These are phyloP conservation scores for Xestia sexstrigata DNA, from an alignment of 2,888 invertebrate species.

Conservation along the genomic window DNA sequence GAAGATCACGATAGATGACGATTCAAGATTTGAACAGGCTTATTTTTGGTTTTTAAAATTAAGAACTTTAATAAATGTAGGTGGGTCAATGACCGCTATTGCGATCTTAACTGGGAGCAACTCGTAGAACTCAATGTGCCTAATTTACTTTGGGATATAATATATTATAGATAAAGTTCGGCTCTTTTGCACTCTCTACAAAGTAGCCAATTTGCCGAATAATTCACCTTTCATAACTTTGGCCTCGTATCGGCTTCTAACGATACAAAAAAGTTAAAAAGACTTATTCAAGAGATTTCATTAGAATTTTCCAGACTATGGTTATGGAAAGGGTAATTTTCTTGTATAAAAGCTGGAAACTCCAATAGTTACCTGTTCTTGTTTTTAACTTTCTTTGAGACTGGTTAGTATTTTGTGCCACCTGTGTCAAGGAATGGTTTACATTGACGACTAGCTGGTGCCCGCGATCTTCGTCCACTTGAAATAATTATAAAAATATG, in stretches of 20 bases:
- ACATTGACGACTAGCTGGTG: too few relatives aligned
- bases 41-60: too few relatives aligned
- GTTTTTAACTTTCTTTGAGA: not conserved
- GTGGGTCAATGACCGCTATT: too few relatives aligned
- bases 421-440: not conserved
- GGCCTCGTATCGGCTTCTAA: not conserved
- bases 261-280: slow-evolving; percentile 5
- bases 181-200: not conserved
- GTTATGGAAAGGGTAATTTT: slow-evolving; percentile 20
- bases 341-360: slow-evolving; percentile 5
- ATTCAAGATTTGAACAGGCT: too few relatives aligned
- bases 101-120: too few relatives aligned
- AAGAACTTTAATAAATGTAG: too few relatives aligned
- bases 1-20: too few relatives aligned
- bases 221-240: slow-evolving; percentile 30
- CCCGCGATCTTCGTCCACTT: too few relatives aligned
- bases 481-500: too few relatives aligned
- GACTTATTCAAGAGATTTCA: not conserved
- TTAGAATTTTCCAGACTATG: not conserved
- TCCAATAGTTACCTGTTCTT: not conserved
- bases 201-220: slow-evolving; percentile 17
- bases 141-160: too few relatives aligned
- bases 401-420: not conserved
- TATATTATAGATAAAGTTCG: not conserved
- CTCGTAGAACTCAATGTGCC: too few relatives aligned